Base-by-base conservation (phyloP, 2,888 invertebrate species). In the Lasioglossum morio region DNA sequence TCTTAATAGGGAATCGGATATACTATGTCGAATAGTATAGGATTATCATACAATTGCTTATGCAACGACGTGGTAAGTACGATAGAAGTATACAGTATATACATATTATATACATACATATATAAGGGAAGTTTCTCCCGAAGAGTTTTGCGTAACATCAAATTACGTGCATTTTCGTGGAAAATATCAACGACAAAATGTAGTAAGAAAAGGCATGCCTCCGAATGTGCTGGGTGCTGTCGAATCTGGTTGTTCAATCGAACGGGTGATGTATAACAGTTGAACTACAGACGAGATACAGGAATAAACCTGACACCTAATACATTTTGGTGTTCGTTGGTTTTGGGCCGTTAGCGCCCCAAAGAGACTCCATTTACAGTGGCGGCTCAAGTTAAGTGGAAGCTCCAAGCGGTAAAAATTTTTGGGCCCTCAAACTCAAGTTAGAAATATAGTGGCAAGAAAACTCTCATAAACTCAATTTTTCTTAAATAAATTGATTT, bases 51-150 rank as follows among this genome's bases (percentile, higher is more conserved):
- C 92, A 92, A 81, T 83, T 87, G 81, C 85, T 89, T 88, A 79
- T 80, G 80, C 79, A 83, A 85, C 85, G 75, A 88, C 78, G 83
- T 84, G 84, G 79, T 86, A 79, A 88, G 75, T 89, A 90, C 81
- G 87, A 85, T 89, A 90, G 78, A 93, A 92, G 91, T 93, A 92
- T 92, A 93, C 93, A 94, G 91, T 94, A 94, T 94, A 92, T 94
- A 94, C 93, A 94, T 76, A 82, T 63, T 91, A 91, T 60, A 74
- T 77, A 77, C 91, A 86, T 89, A 91, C 91, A 91, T 77, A 91
- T 77, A 77, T 27, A 77, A 70, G 74, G 81, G 78, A 84, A 80
- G 63, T 70, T 84, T 27, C 7, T 84, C 84, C 82, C 83, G 72
- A 85, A 83, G 79, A 89, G 76, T 72, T 82, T 57, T 83, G 82